Evolutionary conservation across 2,888 invertebrate species (phyloP).

Genomic region (Spodoptera exigua): DNA sequence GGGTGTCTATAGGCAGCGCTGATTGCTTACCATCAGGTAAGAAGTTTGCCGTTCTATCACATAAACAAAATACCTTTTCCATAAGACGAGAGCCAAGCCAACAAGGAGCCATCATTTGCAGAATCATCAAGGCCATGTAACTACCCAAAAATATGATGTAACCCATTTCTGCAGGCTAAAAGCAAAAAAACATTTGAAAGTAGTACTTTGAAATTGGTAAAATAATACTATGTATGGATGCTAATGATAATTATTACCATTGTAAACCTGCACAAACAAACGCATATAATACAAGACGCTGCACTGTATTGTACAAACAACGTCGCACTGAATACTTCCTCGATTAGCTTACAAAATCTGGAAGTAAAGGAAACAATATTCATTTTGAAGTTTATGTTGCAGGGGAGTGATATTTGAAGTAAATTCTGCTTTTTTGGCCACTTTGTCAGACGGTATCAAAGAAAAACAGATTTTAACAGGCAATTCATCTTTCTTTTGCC

Average conservation of each 20-base stretch:
- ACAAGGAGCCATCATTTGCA: constrained; percentile 76
- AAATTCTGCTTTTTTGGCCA: too few relatives aligned
- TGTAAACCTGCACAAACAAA: constrained; percentile 76
- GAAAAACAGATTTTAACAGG: too few relatives aligned
- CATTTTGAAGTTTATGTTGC: too few relatives aligned
- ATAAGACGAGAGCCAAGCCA: constrained; percentile 76
- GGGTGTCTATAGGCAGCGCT: too few relatives aligned
- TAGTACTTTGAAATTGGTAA: too few relatives aligned
- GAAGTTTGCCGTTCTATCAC: too few relatives aligned
- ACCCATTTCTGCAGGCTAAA: constrained; percentile 69
- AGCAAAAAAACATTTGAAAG: constrained; percentile 19
- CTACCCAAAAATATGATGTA: constrained; percentile 74
- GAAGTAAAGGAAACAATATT: constrained; percentile 15
- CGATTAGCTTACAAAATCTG: constrained; percentile 73
- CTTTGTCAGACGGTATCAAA: too few relatives aligned
- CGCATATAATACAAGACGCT: constrained; percentile 77
- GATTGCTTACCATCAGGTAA: too few relatives aligned
- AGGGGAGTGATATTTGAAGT: too few relatives aligned
- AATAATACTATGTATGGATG: too few relatives aligned
- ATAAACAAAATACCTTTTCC: constrained; percentile 74
- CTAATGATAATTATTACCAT: constrained; percentile 63
- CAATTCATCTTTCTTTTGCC: too few relatives aligned
- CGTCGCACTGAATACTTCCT: constrained; percentile 70
- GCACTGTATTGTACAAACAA: constrained; percentile 74
- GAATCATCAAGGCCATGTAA: constrained; percentile 71